Evolutionary conservation across 2,797 vertebrate genomes (phyloP), one percentile per base, ranked within the genome.

Genomic region (Sciurus vulgaris): DNA sequence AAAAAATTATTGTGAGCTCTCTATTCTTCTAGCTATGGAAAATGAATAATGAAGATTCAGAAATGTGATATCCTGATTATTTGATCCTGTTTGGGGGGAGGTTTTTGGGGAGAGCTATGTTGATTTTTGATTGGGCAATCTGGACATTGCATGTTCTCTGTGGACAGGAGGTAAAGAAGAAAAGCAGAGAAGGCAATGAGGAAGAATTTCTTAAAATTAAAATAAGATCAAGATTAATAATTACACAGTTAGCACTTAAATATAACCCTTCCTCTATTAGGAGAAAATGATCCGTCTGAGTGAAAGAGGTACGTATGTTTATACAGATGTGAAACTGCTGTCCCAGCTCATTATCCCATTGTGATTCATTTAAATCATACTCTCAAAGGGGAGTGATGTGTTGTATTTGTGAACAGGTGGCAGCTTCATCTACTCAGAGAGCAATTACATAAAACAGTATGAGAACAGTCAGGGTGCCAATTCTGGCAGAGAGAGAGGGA

Each of bases 401-500:
- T 81, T 83, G n/a, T 73, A 61, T 89, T 91, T 91, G 47, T 86
- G 93, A 97, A 96, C 95, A 96, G 96, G 94, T 97, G 94, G 93
- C 61, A 83, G 91, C 89, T 96, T 95, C 92, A 87, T 95, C 88
- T 89, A 93, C 74, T 97, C 92, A 69, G 95, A 97, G 85, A 89
- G 81, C 95, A 95, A 96, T 97, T 96, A 97, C 83, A 49, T 95
- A 96, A 89, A 96, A 70, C 89, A 97, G 92, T 93, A 69, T 74
- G 81, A 94, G 91, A 92, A 94, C n/a, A 93, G 14, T 91, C 77
- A 86, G 87, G 74, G 73, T 92, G 94, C 85, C 92, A 89, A n/a
- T 18, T 54, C 30, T 83, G 56, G 67, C 44, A 59, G 44, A 85
- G 44, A 35, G 17, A 44, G 20, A 15, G n/a, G 28, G 9, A 41